Evolutionary conservation across 2,888 invertebrate genomes (phyloP).

Genomic region (Himalopsyche anomala): DNA sequence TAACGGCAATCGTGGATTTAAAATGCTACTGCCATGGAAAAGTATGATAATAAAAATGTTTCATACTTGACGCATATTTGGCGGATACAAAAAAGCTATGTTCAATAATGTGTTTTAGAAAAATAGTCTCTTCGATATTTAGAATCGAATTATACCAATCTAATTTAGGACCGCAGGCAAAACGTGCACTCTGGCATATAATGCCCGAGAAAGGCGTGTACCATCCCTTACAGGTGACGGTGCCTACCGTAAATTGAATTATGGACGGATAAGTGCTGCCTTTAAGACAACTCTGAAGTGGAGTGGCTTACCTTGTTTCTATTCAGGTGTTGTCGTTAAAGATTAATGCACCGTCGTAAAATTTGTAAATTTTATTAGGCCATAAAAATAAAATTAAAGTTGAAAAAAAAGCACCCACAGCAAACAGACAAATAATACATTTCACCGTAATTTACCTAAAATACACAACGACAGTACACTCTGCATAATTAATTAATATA

Average conservation of each 20-base stretch:
- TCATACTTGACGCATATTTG: too few relatives aligned
- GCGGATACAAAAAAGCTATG: too few relatives aligned
- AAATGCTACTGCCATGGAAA: too few relatives aligned
- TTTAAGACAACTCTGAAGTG: constrained; percentile 1
- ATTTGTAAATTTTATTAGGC: constrained; percentile 4
- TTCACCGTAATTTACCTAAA: too few relatives aligned
- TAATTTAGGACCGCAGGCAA: constrained; percentile 27
- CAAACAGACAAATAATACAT: too few relatives aligned
- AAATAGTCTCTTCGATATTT: background rate
- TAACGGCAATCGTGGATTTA: too few relatives aligned
- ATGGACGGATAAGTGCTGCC: constrained; percentile 13
- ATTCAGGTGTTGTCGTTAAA: constrained; percentile 10
- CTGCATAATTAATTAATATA: too few relatives aligned
- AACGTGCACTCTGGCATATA: constrained; percentile 35
- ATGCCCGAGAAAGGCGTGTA: background rate
- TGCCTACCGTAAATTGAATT: constrained; percentile 13
- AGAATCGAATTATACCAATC: background rate
- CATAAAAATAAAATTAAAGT: background rate
- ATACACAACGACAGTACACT: too few relatives aligned
- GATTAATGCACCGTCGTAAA: constrained; percentile 32
- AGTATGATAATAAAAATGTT: too few relatives aligned
- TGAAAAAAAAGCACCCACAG: background rate
- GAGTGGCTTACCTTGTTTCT: constrained; percentile 3
- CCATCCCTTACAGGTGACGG: constrained; percentile 24
- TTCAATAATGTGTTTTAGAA: background rate